Conservation (phyloP, 2,113 vertebrate species). For the Ophiodon elongatus region DNA sequence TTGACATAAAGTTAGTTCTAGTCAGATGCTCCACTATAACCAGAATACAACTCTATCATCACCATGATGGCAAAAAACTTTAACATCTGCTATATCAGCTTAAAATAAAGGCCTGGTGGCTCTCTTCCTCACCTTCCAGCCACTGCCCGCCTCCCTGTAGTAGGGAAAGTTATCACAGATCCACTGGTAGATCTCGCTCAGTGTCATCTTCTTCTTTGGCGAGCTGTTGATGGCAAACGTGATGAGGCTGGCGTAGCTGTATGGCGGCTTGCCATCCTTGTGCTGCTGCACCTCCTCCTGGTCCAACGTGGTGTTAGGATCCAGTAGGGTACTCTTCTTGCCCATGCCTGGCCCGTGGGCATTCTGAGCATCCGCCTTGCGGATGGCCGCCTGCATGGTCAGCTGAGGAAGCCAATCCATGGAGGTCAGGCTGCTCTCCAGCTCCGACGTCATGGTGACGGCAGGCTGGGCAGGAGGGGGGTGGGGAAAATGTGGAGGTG, state of each 20-base stretch:
- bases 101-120: not conserved
- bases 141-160: slow-evolving; percentile 92
- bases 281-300: slow-evolving; percentile 94
- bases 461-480: slow-evolving; percentile 66
- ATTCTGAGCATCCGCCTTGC: slow-evolving; percentile 90
- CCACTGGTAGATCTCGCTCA: slow-evolving; percentile 94
- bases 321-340: slow-evolving; percentile 90
- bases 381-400: slow-evolving; percentile 93
- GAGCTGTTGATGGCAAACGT: slow-evolving; percentile 96
- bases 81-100: not conserved
- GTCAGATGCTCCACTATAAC: not conserved
- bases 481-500: slow-evolving; percentile 62
- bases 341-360: slow-evolving; percentile 89
- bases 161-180: slow-evolving; percentile 94
- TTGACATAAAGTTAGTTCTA: not conserved
- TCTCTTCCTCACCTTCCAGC: slow-evolving; percentile 89
- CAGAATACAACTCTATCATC: not conserved
- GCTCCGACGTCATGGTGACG: slow-evolving; percentile 92
- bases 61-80: not conserved
- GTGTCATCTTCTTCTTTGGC: slow-evolving; percentile 95
- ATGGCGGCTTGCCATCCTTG: slow-evolving; percentile 94
- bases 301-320: slow-evolving; percentile 92
- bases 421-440: slow-evolving; percentile 95
- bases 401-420: slow-evolving; percentile 96
- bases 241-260: slow-evolving; percentile 95